Evolutionary conservation across 1,140 invertebrate species (phyloP).

Genomic region (Cryptotermes secundus): DNA sequence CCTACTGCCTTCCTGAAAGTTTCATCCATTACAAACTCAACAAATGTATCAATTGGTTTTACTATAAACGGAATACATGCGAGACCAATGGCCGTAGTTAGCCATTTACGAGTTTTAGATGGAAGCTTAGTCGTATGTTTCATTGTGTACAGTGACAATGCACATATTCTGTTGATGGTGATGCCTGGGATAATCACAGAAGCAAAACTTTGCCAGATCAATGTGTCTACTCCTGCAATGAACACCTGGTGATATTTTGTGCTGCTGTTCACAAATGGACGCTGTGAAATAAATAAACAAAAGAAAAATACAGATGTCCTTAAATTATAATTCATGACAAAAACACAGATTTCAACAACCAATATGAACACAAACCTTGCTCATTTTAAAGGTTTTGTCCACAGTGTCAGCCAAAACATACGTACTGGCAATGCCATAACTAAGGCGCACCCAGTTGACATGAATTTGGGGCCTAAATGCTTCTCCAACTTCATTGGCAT

Average conservation of each 20-base stretch:
- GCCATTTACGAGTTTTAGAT: slow-evolving; percentile 57
- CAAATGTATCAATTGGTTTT: slow-evolving; percentile 81
- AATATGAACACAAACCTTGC: slow-evolving; percentile 54
- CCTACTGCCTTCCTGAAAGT: slow-evolving; percentile 48
- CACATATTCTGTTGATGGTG: slow-evolving; percentile 87
- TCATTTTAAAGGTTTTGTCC: slow-evolving; percentile 73
- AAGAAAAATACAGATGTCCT: background rate
- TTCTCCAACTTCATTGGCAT: slow-evolving; percentile 95
- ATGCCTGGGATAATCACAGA: slow-evolving; percentile 90
- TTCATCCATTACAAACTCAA: slow-evolving; percentile 77
- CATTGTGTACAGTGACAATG: slow-evolving; percentile 57
- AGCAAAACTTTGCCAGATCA: slow-evolving; percentile 91
- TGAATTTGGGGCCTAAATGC: slow-evolving; percentile 81
- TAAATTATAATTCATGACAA: background rate
- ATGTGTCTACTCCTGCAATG: slow-evolving; percentile 74
- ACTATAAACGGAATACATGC: slow-evolving; percentile 89
- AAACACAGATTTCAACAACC: background rate
- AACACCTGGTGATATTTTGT: slow-evolving; percentile 51
- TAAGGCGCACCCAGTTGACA: slow-evolving; percentile 67
- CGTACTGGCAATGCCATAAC: slow-evolving; percentile 77
- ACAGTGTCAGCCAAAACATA: slow-evolving; percentile 88
- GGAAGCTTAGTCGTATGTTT: slow-evolving; percentile 52
- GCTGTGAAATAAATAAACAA: slow-evolving; percentile 19
- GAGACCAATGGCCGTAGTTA: slow-evolving; percentile 79
- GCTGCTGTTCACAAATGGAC: slow-evolving; percentile 21